These are phyloP conservation scores for Syngnathoides biaculeatus DNA, from an alignment of 2,113 vertebrate genomes.

Conservation along the genomic window DNA sequence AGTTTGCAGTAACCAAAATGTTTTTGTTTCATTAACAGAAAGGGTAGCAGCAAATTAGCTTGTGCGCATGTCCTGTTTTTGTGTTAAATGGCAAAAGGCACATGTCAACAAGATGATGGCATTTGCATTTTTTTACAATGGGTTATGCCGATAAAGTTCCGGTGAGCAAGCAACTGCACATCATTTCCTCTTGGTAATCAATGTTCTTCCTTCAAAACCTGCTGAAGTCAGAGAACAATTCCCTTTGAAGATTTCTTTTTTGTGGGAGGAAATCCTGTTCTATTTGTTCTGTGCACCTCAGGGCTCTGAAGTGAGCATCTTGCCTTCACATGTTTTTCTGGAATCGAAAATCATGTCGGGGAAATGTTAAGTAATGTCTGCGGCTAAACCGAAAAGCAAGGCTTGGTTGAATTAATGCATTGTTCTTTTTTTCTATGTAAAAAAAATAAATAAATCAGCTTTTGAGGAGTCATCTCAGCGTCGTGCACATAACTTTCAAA, in stretches of 20 bases:
- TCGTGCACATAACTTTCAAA: not conserved
- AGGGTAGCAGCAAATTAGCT: too few species aligned
- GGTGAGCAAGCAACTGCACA: conserved; percentile 33
- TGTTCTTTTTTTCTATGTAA: not conserved
- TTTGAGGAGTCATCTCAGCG: not conserved
- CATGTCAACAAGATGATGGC: not conserved
- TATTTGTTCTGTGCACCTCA: not conserved
- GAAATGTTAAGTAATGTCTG: conserved; percentile 6
- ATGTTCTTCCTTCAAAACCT: conserved; percentile 20
- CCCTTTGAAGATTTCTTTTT: conserved; percentile 16
- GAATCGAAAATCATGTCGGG: not conserved
- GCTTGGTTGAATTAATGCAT: not conserved
- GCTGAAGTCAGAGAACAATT: conserved; percentile 20
- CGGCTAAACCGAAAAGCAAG: not conserved
- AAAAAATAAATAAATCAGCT: not conserved
- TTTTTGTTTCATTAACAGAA: not conserved
- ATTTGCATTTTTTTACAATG: conserved; percentile 37
- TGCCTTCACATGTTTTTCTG: conserved; percentile 16
- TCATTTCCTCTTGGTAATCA: conserved; percentile 43
- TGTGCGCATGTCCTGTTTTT: not conserved
- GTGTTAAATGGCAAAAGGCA: not conserved
- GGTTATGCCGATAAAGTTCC: conserved; percentile 47
- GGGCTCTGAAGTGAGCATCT: conserved; percentile 6
- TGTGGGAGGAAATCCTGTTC: not conserved
- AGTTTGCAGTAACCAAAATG: not conserved